Conservation (phyloP, 2,888 invertebrate genomes). For the Rhamnusium bicolor region DNA sequence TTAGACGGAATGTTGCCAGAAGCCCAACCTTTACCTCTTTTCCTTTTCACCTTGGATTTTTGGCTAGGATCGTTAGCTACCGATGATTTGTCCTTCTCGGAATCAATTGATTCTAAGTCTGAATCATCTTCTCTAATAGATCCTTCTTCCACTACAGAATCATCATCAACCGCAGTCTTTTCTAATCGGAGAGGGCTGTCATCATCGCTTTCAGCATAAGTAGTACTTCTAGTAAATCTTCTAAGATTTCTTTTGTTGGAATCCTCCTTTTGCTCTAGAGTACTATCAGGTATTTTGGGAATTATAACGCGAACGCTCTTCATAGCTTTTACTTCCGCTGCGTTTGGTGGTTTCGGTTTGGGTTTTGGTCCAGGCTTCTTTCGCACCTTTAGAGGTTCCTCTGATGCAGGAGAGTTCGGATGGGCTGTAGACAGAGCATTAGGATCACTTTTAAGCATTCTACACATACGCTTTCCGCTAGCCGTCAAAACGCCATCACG, state of each 20-base stretch:
- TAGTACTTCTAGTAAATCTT: slow-evolving; percentile 44
- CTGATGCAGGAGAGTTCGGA: neutral
- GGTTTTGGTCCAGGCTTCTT: slow-evolving; percentile 52
- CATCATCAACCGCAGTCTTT: slow-evolving; percentile 20
- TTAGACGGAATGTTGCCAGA: slow-evolving; percentile 52
- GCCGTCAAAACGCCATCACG: slow-evolving; percentile 77
- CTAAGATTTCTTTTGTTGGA: slow-evolving; percentile 34
- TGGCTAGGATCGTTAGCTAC: slow-evolving; percentile 61
- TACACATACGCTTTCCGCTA: slow-evolving; percentile 79
- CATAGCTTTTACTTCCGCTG: slow-evolving; percentile 50
- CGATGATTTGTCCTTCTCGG: slow-evolving; percentile 35
- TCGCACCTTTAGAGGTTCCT: slow-evolving; percentile 42
- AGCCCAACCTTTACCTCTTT: slow-evolving; percentile 69
- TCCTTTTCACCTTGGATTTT: slow-evolving; percentile 65
- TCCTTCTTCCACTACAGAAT: slow-evolving; percentile 36
- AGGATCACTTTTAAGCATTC: slow-evolving; percentile 69
- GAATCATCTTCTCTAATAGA: slow-evolving; percentile 59
- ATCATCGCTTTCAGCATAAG: slow-evolving; percentile 48
- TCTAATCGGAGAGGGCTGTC: slow-evolving; percentile 33
- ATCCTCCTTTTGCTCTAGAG: slow-evolving; percentile 46
- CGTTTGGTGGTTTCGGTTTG: slow-evolving; percentile 41
- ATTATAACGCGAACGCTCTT: slow-evolving; percentile 57
- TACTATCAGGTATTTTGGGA: slow-evolving; percentile 57
- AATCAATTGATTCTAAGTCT: slow-evolving; percentile 53
- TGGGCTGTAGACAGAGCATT: slow-evolving; percentile 45